These are phyloP conservation scores for Enteromius unitaeniatus DNA, from an alignment of 2,797 vertebrate species.

Conservation along the genomic window DNA sequence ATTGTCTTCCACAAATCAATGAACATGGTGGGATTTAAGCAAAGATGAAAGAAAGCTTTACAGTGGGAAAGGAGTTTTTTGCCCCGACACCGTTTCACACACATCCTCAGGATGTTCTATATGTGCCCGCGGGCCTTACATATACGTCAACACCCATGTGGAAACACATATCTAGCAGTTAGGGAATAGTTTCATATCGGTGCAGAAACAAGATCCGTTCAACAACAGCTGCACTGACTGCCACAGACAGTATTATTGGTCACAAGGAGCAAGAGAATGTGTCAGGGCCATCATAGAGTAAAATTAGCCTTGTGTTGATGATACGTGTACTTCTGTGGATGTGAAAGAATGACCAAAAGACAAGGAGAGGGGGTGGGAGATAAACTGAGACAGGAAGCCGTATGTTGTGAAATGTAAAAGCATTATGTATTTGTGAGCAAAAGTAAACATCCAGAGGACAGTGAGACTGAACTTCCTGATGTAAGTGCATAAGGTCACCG, in stretches of 20 bases:
- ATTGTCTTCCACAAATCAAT: conserved; percentile 45
- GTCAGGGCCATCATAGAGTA: conserved; percentile 25
- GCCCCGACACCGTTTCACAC: conserved; percentile 5
- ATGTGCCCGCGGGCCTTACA: conserved; percentile 49
- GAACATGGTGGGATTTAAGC: conserved; percentile 21
- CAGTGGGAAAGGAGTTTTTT: conserved; percentile 11
- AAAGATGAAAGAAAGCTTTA: conserved; percentile 41
- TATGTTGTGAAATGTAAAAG: conserved; percentile 7
- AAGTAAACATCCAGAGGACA: conserved; percentile 12
- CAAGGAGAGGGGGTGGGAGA: background rate
- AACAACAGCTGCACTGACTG: conserved; percentile 56
- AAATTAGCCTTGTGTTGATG: conserved; percentile 35
- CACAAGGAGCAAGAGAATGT: conserved; percentile 31
- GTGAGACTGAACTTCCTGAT: background rate
- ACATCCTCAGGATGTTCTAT: conserved; percentile 34
- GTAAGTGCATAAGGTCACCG: background rate
- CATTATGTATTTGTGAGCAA: conserved; percentile 23
- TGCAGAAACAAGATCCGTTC: conserved; percentile 46
- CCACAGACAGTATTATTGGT: conserved; percentile 38
- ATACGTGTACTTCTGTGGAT: background rate
- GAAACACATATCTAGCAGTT: conserved; percentile 27
- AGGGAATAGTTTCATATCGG: conserved; percentile 33
- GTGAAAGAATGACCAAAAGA: conserved; percentile 10
- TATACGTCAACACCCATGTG: conserved; percentile 37
- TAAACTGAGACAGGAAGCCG: conserved; percentile 4